A percentile compares a stretch with the other conserved stretches of the same genome.
Evolutionary conservation across 64 coral and sea anemone species (phyloP).

Genomic region (Montipora foliosa): DNA sequence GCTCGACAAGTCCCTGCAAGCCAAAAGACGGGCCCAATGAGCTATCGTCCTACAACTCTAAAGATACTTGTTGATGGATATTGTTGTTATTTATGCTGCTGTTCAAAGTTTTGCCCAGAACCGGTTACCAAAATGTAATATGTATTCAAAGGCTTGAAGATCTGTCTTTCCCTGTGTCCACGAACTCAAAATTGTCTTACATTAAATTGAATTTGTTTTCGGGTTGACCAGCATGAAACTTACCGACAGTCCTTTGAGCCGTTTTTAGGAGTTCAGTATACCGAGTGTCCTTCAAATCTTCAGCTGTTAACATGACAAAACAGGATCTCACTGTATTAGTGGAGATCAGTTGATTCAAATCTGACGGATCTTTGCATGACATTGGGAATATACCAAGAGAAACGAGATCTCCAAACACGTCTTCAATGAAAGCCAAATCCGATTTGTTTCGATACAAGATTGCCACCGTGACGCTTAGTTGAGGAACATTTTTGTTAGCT

Average conservation of each 20-base stretch:
- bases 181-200: neutral
- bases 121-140: too few species aligned
- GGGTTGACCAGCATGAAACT: neutral
- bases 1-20: too few species aligned
- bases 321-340: neutral
- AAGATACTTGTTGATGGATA: too few species aligned
- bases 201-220: neutral
- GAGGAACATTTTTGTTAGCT: too few species aligned
- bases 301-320: neutral
- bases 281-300: neutral
- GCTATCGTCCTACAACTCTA: too few species aligned
- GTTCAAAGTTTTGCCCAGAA: too few species aligned
- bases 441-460: conserved; percentile 1
- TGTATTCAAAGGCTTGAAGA: too few species aligned
- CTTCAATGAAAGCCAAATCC: neutral
- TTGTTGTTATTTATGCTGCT: too few species aligned
- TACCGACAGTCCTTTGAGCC: neutral
- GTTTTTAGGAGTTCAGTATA: neutral
- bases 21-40: too few species aligned
- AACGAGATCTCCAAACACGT: conserved; percentile 1
- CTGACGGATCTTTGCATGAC: neutral
- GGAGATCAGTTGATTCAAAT: neutral
- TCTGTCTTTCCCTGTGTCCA: too few species aligned
- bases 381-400: neutral
- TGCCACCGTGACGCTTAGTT: neutral